Conservation (phyloP, 2,113 vertebrate genomes). For the Euleptes europaea region DNA sequence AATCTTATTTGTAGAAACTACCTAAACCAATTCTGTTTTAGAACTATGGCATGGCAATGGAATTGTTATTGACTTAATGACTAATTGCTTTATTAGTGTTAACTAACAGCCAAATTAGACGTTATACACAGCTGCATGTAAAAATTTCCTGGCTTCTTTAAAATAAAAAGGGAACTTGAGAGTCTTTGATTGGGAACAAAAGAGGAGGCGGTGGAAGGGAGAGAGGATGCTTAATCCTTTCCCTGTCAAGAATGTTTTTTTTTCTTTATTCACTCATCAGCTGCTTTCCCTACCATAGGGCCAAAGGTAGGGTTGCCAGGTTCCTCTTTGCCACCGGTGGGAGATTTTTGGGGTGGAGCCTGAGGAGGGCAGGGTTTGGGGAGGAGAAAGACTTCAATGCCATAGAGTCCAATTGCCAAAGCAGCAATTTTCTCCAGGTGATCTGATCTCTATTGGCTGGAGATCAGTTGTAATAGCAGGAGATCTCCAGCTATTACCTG, state of each 20-base stretch:
- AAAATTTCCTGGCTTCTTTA: neutral
- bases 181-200: neutral
- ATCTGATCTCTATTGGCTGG: no score
- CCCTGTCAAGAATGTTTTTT: neutral
- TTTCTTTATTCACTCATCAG: neutral
- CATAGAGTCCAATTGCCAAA: no score
- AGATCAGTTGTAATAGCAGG: no score
- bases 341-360: no score
- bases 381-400: no score
- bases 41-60: neutral
- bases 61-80: slow-evolving; percentile 7
- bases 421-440: no score
- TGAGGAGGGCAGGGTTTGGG: no score
- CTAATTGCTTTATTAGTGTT: neutral
- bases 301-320: no score
- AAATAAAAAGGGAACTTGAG: neutral
- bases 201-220: neutral
- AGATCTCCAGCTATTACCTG: no score
- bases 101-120: neutral
- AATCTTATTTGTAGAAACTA: neutral
- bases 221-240: neutral
- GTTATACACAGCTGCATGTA: neutral
- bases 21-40: neutral
- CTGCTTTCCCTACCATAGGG: neutral
- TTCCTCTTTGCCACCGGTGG: no score